Evolutionary conservation across 2,888 invertebrate genomes (phyloP), one percentile per base, ranked within the genome.

Genomic region (Pyrrhia umbra): DNA sequence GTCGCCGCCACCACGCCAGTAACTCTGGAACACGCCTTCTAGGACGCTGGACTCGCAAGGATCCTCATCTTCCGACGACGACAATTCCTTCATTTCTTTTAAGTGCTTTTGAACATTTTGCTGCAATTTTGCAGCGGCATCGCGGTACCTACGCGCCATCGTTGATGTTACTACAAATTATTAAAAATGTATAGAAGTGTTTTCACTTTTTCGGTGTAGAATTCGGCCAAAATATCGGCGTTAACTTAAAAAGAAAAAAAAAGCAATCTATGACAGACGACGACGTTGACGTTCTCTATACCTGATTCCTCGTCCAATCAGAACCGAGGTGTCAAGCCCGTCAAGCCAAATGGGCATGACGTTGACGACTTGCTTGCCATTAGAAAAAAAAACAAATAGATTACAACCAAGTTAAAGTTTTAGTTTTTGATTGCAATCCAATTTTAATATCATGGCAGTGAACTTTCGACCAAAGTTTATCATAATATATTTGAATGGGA

Each of bases 61-160:
- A 45, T 93, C 94, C 52, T 94, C 94, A 73, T 95, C 95, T 83
- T 94, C 95, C 1, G 94, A 94, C 1, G 94, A 94, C 5, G 93
- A 93, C 2, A 93, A 77, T 20, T 94, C 92, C 63, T 93, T 91
- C 89, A 94, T 92, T 54, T 86, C 90, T 68, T 92, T 86, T 46
- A 95, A 83, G 85, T 95, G 93, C 81, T 92, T 93, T 62, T 94
- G 92, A 8, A 95, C 92, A 71, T 90, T 94, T 82, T 89, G 88
- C 75, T 95, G 94, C 80, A 94, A 37, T 85, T 93, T 94, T 1
- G 93, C 94, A 68, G 94, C 94, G 13, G 92, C 94, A 45, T 94
- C 94, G 46, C 87, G 86, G 66, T 94, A 95, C 68, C 91, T 86
- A 49, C 92, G 85, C 18, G 94, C 89, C 94, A 95, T 95, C 45